Evolutionary conservation across 2,888 invertebrate species (phyloP).

Genomic region (Dione vanillae): DNA sequence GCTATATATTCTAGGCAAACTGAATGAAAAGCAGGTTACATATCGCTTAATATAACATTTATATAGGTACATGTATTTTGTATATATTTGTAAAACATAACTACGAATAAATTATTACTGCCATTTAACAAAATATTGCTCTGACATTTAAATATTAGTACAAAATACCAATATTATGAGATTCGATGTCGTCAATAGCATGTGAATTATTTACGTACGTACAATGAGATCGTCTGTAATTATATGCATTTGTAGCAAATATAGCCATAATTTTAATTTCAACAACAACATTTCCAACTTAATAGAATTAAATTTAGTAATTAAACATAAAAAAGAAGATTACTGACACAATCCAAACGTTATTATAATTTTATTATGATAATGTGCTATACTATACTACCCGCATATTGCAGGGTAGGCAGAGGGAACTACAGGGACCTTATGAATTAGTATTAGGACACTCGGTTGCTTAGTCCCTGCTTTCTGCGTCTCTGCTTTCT

Average conservation of each 20-base stretch:
- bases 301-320: slow-evolving; percentile 8
- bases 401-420: no score
- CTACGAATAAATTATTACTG: not conserved
- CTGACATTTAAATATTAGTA: not conserved
- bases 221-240: not conserved
- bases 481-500: no score
- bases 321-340: not conserved
- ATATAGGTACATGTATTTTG: no score
- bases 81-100: not conserved
- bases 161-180: not conserved
- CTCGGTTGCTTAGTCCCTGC: no score
- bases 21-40: no score
- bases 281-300: no score
- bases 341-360: not conserved
- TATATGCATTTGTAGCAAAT: not conserved
- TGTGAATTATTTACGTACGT: not conserved
- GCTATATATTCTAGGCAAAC: no score
- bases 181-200: not conserved
- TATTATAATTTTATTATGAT: slow-evolving; percentile 6
- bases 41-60: no score
- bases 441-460: no score
- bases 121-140: not conserved
- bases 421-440: no score
- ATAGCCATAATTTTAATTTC: not conserved
- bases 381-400: not conserved